A percentile compares a stretch with the other conserved stretches of the same genome.
These are phyloP conservation scores for Tetranychus cinnabarinus DNA, from an alignment of 1,140 invertebrate species.

Conservation along the genomic window DNA sequence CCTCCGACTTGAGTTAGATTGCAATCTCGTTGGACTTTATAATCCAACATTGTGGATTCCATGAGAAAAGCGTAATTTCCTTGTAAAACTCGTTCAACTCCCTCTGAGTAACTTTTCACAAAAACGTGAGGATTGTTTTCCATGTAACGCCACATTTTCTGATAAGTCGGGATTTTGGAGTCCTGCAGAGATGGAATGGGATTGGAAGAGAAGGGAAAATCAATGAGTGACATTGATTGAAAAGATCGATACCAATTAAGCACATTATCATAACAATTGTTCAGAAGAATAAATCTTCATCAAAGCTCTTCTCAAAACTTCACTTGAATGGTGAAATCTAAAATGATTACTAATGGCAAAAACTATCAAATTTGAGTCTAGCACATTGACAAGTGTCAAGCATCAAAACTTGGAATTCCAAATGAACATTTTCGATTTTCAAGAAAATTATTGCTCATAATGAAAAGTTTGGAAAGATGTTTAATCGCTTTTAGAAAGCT, in stretches of 20 bases:
- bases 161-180: slow-evolving; percentile 16
- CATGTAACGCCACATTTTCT: slow-evolving; percentile 17
- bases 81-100: slow-evolving; percentile 48
- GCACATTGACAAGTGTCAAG: too few relatives aligned
- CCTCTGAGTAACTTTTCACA: slow-evolving; percentile 39
- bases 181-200: neutral
- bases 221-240: neutral
- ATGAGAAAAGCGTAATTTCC: slow-evolving; percentile 29
- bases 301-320: too few relatives aligned
- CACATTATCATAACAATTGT: neutral
- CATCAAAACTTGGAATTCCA: too few relatives aligned
- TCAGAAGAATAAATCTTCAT: neutral
- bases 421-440: too few relatives aligned
- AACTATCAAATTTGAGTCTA: too few relatives aligned
- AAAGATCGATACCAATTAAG: neutral
- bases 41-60: slow-evolving; percentile 21
- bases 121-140: slow-evolving; percentile 19
- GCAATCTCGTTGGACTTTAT: slow-evolving; percentile 23
- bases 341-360: too few relatives aligned
- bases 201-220: neutral
- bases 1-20: slow-evolving; percentile 32
- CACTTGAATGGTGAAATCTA: too few relatives aligned
- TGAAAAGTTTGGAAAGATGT: too few relatives aligned
- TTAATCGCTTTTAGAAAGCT: too few relatives aligned
- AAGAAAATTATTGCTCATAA: too few relatives aligned